Evolutionary conservation across 1,140 invertebrate species (phyloP), one percentile per base, ranked within the genome.

Genomic region (Chironomus striatipennis): DNA sequence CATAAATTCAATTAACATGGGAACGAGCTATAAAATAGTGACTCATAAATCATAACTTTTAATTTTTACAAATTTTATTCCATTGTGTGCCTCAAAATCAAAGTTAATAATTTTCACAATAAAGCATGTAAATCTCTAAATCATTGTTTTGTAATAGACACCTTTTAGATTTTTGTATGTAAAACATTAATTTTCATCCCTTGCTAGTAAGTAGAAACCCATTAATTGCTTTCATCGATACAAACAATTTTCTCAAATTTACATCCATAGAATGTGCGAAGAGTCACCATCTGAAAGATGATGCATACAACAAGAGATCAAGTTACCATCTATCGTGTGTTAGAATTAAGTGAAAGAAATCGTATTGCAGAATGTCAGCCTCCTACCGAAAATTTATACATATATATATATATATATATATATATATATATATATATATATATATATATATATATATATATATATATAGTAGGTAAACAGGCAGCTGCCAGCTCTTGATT

Each of bases 321-420:
- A n/a, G 12, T 57, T 57, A 57, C 47, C 12, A 57, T 57, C 47
- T 57, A 57, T n/a, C n/a, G 47, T n/a, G n/a, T 57, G n/a, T 57
- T n/a, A 34, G 24, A 34, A 34, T 34, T 34, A 34, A 34, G 24
- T 34, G 24, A 34, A 34, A 34, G 24, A 34, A 34, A 34, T 34
- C n/a, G 47, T 57, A 15, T 57, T 57, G 47, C 47, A 57, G 47
- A 57, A 57, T 57, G 47, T 57, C 47, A 57, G 47, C 47, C 24
- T 34, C 24, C 24, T 34, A 1, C 24, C 24, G 24, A 34, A 34
- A 34, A 57, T 12, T 5, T 5, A n/a, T 15, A 15, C 15, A n/a
- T n/a, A 12, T 12, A n/a, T 12, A 10, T 57, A n/a, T 15, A 15
- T 57, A n/a, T 15, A 12, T 12, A n/a, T 5, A n/a, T 15, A 15